phyloP scores from a whole-genome alignment of 2,113 vertebrate genomes.

The Campylomormyrus tamandua region DNA sequence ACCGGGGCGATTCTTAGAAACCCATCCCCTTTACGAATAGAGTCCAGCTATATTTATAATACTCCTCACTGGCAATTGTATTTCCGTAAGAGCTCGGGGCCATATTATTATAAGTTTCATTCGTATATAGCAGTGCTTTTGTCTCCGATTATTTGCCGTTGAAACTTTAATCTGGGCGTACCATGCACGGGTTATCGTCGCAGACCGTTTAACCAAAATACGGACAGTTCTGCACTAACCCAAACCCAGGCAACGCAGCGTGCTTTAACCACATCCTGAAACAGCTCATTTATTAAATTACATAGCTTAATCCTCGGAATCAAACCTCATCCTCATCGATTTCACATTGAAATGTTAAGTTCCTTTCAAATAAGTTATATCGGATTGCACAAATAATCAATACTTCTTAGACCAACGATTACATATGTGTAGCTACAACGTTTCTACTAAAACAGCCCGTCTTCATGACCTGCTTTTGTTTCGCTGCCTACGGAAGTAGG shows the following conservation, averaged over 20 bases:
- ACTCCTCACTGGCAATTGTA: neutral
- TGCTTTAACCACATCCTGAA: neutral
- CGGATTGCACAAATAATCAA: neutral
- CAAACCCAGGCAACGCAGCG: neutral
- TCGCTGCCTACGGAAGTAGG: neutral
- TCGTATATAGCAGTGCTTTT: neutral
- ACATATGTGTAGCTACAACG: neutral
- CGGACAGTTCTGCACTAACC: neutral
- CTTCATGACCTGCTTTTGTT: slow-evolving; percentile 9
- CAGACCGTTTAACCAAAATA: neutral
- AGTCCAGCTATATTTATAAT: neutral
- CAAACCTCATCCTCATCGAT: neutral
- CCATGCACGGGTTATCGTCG: neutral
- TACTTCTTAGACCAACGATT: neutral
- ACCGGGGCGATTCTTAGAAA: neutral
- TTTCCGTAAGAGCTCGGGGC: neutral
- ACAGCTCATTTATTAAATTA: neutral
- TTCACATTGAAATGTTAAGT: neutral
- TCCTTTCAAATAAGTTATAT: neutral
- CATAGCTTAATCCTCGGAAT: neutral
- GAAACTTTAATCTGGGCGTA: neutral
- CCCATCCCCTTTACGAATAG: neutral
- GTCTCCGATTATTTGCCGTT: neutral
- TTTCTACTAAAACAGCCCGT: neutral
- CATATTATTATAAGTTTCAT: neutral